Percentiles rank a stretch among this genome's conserved stretches.
Evolutionary conservation across 2,888 invertebrate genomes (phyloP).

Genomic region (Piscicola geometra): DNA sequence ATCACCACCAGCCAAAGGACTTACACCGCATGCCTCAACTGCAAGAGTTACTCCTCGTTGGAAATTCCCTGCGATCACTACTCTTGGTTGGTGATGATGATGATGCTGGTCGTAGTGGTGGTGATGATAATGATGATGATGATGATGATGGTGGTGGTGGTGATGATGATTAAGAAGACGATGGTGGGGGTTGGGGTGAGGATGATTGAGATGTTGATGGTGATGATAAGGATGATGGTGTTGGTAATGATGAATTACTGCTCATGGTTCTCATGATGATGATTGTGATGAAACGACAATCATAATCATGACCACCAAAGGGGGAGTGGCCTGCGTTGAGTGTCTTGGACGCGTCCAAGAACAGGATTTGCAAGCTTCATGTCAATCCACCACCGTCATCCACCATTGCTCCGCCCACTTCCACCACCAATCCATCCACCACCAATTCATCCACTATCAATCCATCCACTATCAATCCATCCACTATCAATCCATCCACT

Average conservation of each 20-base stretch:
- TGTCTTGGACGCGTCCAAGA: not conserved
- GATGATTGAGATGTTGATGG: not conserved
- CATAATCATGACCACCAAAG: not conserved
- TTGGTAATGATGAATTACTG: not conserved
- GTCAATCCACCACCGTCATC: not conserved
- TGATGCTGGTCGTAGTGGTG: not conserved
- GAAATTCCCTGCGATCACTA: not conserved
- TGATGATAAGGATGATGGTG: slow-evolving; percentile 6
- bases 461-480: no score
- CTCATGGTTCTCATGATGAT: no score
- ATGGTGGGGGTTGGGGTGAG: not conserved
- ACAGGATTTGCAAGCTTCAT: not conserved
- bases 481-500: no score
- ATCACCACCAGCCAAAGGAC: not conserved
- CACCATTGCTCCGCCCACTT: not conserved
- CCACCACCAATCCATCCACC: not conserved
- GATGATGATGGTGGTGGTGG: slow-evolving; percentile 11
- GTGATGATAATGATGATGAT: slow-evolving; percentile 3
- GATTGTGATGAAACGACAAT: no score
- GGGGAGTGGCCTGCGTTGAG: not conserved
- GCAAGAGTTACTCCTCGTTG: not conserved
- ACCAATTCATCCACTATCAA: no score
- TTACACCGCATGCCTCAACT: not conserved
- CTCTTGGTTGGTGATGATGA: slow-evolving; percentile 5
- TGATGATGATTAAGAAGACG: not conserved